These are phyloP conservation scores for Anoplophora glabripennis DNA, from an alignment of 1,140 invertebrate species.

Conservation along the genomic window DNA sequence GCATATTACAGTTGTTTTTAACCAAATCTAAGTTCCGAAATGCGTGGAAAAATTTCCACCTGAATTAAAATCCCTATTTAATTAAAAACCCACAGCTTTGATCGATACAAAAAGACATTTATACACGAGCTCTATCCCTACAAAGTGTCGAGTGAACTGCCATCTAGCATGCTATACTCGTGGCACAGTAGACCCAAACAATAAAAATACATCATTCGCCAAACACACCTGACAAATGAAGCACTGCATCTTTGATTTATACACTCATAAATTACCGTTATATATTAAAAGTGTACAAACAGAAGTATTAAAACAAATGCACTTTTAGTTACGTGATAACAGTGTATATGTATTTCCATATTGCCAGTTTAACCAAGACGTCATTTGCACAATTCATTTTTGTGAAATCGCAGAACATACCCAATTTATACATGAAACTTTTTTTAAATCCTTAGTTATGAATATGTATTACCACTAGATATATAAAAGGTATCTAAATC, in stretches of 20 bases:
- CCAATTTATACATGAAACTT: no score
- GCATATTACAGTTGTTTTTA: no score
- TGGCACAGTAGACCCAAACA: constrained; percentile 37
- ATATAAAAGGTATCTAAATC: no score
- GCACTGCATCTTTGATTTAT: constrained; percentile 47
- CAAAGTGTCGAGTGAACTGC: constrained; percentile 34
- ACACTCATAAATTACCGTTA: constrained; percentile 39
- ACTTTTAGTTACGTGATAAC: constrained; percentile 28
- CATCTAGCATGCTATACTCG: constrained; percentile 38
- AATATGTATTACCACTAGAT: no score
- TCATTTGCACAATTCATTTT: neutral
- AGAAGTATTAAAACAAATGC: constrained; percentile 39
- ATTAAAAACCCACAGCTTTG: constrained; percentile 32
- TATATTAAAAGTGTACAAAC: constrained; percentile 40
- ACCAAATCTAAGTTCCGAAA: no score
- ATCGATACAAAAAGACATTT: constrained; percentile 37
- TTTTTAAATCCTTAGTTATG: no score
- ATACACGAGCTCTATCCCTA: constrained; percentile 13
- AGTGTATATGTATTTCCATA: constrained; percentile 17
- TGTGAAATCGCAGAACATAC: neutral
- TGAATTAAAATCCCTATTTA: constrained; percentile 33
- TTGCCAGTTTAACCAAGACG: constrained; percentile 4
- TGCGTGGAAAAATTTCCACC: constrained; percentile 2
- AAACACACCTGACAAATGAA: constrained; percentile 48
- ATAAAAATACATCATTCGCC: constrained; percentile 47